Percentiles rank a stretch among this genome's conserved stretches.
Evolutionary conservation across 2,113 vertebrate species (phyloP).

Genomic region (Numida meleagris): DNA sequence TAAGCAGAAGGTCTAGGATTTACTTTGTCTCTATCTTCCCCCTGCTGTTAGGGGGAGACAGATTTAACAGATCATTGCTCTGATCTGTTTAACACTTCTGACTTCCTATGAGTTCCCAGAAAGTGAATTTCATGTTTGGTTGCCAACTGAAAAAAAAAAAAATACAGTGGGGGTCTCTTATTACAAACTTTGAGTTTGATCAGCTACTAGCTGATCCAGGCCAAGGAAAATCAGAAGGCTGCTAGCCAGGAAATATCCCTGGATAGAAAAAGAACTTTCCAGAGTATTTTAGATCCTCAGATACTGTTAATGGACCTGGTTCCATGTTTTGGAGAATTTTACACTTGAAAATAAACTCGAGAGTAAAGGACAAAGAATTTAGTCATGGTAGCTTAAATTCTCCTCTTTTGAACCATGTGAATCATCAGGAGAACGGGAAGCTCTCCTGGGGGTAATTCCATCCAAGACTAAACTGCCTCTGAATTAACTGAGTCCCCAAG

Average conservation of each 20-base stretch:
- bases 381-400: constrained; percentile 31
- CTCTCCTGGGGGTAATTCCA: not conserved
- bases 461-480: not conserved
- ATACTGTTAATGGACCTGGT: not conserved
- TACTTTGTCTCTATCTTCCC: not conserved
- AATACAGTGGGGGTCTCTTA: not conserved
- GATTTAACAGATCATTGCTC: not conserved
- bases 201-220: not conserved
- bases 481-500: constrained; percentile 45
- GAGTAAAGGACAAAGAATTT: not conserved
- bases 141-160: not conserved
- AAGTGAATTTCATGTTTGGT: not conserved
- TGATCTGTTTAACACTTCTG: not conserved
- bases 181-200: not conserved
- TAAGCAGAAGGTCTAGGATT: not conserved
- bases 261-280: constrained; percentile 21
- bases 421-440: constrained; percentile 41
- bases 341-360: not conserved
- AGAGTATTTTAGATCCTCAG: not conserved
- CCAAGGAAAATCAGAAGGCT: not conserved
- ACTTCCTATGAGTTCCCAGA: not conserved
- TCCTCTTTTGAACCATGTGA: not conserved
- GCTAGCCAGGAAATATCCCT: constrained; percentile 7
- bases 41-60: not conserved
- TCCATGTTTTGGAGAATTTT: not conserved